Conservation (phyloP, 92 coral and sea anemone species). For the Blastomussa wellsi region DNA sequence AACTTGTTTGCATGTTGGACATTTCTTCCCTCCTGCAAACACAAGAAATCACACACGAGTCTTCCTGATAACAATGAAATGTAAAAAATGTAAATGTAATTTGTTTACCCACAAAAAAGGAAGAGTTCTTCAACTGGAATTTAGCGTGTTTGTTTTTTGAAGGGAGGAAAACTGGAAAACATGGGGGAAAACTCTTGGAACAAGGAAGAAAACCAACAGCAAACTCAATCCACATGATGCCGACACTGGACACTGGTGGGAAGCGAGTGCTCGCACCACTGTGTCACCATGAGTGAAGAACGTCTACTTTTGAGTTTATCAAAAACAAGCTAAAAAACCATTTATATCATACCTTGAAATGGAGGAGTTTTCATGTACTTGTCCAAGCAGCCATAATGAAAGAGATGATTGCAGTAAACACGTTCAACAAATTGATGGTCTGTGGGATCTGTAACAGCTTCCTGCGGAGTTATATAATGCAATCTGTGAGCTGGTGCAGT, state of each 20-base stretch:
- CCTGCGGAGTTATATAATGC: slow-evolving; percentile 52
- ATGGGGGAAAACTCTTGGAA: no score
- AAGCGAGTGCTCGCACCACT: no score
- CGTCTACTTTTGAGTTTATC: not conserved
- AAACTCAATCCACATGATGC: no score
- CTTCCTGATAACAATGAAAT: no score
- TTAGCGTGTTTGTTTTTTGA: no score
- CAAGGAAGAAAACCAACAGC: no score
- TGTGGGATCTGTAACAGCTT: slow-evolving; percentile 73
- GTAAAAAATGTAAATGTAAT: not conserved
- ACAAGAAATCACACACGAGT: not conserved
- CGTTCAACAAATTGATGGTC: slow-evolving; percentile 85
- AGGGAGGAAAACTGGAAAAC: no score
- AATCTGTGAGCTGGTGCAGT: not conserved
- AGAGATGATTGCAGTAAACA: slow-evolving; percentile 92
- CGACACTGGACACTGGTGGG: no score
- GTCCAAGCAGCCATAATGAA: slow-evolving; percentile 92
- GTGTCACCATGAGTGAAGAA: no score
- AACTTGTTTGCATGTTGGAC: slow-evolving; percentile 79
- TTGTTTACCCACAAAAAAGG: no score
- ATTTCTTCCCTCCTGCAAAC: slow-evolving; percentile 90
- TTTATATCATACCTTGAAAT: slow-evolving; percentile 72
- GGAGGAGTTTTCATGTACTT: slow-evolving; percentile 98
- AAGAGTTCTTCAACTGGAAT: no score
- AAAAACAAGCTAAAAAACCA: not conserved